These are phyloP conservation scores for Phengaris alcon DNA, from an alignment of 2,888 invertebrate species.

Conservation along the genomic window DNA sequence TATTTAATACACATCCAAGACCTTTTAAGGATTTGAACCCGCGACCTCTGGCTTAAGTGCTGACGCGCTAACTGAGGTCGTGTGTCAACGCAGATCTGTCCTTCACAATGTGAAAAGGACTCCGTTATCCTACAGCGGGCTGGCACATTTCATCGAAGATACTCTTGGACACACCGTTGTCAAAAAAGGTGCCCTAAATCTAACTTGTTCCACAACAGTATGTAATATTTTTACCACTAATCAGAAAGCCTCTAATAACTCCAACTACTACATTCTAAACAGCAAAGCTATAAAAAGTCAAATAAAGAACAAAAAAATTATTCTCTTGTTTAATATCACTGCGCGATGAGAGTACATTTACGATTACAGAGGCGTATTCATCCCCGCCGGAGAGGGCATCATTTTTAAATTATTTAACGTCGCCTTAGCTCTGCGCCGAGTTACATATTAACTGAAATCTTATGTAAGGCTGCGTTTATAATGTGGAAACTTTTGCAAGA, in stretches of 20 bases:
- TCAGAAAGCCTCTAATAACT: neutral
- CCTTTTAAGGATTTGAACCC: no score
- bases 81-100: no score
- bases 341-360: conserved; percentile 38
- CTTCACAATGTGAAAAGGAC: no score
- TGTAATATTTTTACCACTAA: no score
- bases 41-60: no score
- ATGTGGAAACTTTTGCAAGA: neutral
- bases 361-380: conserved; percentile 34
- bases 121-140: no score
- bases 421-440: conserved; percentile 30
- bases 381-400: conserved; percentile 32
- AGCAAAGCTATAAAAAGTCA: conserved; percentile 2
- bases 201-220: no score
- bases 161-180: no score
- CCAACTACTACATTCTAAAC: neutral
- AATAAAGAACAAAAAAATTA: neutral
- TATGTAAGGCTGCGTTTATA: conserved; percentile 6
- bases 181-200: no score
- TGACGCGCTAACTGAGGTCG: no score
- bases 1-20: no score
- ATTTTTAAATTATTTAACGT: conserved; percentile 37
- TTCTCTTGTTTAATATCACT: conserved; percentile 29
- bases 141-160: no score
- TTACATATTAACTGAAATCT: conserved; percentile 21